Conservation (phyloP, 2,797 vertebrate genomes). For the Gallinago solitaria region DNA sequence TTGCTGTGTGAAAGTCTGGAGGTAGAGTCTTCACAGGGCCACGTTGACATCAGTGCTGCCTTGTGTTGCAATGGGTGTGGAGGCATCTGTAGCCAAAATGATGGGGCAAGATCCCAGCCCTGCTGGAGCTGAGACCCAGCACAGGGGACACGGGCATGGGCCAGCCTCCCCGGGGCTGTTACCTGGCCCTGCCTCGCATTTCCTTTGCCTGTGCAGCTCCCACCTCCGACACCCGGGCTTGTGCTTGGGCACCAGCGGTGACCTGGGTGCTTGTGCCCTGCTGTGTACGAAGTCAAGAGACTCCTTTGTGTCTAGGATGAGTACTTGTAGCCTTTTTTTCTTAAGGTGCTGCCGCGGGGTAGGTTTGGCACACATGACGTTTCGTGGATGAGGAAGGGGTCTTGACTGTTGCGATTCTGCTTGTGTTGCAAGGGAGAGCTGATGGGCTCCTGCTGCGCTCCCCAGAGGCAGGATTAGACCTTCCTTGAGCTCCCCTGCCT, state of each 20-base stretch:
- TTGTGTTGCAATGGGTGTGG: background rate
- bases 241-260: fast-evolving
- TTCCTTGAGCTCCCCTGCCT: background rate
- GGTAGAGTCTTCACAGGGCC: background rate
- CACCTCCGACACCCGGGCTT: fast-evolving
- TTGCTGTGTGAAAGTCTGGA: background rate
- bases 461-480: background rate
- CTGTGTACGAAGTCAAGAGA: fast-evolving
- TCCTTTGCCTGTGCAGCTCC: background rate
- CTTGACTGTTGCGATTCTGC: background rate
- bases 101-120: background rate
- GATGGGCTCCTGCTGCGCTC: background rate
- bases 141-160: fast-evolving
- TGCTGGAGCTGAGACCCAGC: background rate
- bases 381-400: background rate
- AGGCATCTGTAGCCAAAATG: background rate
- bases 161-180: background rate
- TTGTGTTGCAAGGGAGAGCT: background rate
- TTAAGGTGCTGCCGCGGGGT: background rate
- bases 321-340: fast-evolving
- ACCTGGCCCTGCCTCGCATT: fast-evolving
- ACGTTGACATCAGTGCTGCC: background rate
- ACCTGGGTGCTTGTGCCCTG: fast-evolving
- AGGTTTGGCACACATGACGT: fast-evolving
- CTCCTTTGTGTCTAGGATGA: fast-evolving